A percentile compares a stretch with the other conserved stretches of the same genome.
Evolutionary conservation across 2,797 vertebrate genomes (phyloP).

Genomic region (Spinus olivaceus): DNA sequence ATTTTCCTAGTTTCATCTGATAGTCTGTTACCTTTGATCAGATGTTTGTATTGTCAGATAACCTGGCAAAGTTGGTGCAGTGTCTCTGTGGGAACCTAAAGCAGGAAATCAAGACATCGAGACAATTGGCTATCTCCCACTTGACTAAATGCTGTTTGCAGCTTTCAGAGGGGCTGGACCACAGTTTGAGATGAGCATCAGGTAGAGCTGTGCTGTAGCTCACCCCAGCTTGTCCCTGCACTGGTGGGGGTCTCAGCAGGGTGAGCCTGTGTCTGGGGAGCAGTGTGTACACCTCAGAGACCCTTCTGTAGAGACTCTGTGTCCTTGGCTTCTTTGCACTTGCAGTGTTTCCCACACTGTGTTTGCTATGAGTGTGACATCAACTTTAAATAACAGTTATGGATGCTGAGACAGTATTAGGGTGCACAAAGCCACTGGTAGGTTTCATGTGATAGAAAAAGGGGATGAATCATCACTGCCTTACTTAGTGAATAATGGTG

Average conservation of each 20-base stretch:
- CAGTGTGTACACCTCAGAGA: fast-evolving
- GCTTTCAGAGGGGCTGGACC: not conserved
- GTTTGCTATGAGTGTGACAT: not conserved
- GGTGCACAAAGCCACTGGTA: not conserved
- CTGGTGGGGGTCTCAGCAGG: not conserved
- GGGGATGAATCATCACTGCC: not conserved
- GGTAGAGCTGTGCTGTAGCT: not conserved
- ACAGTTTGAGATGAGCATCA: not conserved
- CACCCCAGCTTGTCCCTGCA: not conserved
- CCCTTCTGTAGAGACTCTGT: fast-evolving
- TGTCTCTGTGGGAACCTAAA: not conserved
- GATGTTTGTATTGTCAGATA: not conserved
- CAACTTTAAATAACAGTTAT: not conserved
- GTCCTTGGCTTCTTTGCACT: fast-evolving
- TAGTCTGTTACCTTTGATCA: conserved; percentile 6
- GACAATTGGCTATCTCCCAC: not conserved
- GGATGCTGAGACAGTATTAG: not conserved
- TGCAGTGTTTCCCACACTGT: not conserved
- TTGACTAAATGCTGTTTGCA: not conserved
- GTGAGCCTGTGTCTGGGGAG: not conserved
- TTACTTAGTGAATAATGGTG: not conserved
- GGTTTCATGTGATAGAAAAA: not conserved
- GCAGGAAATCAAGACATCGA: not conserved
- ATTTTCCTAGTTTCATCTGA: not conserved
- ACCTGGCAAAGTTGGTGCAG: not conserved